Evolutionary conservation across 2,797 vertebrate genomes (phyloP).

Genomic region (Onychomys arenicola): DNA sequence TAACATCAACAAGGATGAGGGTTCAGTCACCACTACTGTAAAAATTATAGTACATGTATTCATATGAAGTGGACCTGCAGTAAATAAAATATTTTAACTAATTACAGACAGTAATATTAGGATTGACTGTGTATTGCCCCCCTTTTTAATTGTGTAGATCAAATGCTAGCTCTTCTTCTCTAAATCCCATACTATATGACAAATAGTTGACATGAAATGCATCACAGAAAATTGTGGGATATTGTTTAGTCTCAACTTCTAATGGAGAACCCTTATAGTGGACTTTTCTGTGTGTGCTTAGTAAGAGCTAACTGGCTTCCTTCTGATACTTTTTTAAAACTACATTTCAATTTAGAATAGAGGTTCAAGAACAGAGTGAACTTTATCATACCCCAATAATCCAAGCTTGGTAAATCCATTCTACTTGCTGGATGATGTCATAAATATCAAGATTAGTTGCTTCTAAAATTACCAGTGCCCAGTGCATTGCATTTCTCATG

Average conservation of each 20-base stretch:
- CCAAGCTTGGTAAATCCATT: slow-evolving; percentile 84
- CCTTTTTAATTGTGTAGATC: slow-evolving; percentile 74
- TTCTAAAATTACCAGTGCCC: slow-evolving; percentile 87
- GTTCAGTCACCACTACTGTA: not conserved
- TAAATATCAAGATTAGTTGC: slow-evolving; percentile 88
- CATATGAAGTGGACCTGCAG: not conserved
- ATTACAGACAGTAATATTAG: slow-evolving; percentile 68
- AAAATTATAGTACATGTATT: not conserved
- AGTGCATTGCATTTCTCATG: slow-evolving; percentile 85
- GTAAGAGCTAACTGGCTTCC: slow-evolving; percentile 80
- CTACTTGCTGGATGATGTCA: slow-evolving; percentile 82
- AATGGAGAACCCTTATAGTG: slow-evolving; percentile 29
- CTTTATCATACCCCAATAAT: slow-evolving; percentile 83
- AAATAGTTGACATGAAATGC: slow-evolving; percentile 81
- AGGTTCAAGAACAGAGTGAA: slow-evolving; percentile 84
- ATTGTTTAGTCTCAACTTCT: slow-evolving; percentile 57
- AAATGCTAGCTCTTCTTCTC: slow-evolving; percentile 78
- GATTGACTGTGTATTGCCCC: slow-evolving; percentile 62
- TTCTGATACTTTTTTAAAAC: slow-evolving; percentile 25
- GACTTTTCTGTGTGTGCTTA: slow-evolving; percentile 72
- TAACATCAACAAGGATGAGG: not conserved
- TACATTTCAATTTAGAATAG: slow-evolving; percentile 69
- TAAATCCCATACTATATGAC: slow-evolving; percentile 81
- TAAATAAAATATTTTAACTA: slow-evolving; percentile 48
- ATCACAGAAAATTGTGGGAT: slow-evolving; percentile 9